Evolutionary conservation across 2,888 invertebrate genomes (phyloP).

Genomic region (Azorinus chamasolen): DNA sequence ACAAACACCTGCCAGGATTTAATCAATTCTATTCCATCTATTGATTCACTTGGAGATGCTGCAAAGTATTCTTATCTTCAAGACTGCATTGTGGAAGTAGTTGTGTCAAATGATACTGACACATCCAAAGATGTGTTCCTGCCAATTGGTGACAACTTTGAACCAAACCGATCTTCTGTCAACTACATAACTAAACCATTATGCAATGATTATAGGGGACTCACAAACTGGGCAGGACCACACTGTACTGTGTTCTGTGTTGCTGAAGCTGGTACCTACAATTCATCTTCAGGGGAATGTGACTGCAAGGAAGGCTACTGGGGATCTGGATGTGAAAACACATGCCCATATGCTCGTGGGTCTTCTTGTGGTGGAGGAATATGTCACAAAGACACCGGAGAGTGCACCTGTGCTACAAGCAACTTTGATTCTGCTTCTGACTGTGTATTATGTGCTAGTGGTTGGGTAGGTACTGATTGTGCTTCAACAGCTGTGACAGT

Average conservation of each 20-base stretch:
- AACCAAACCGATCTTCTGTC: constrained; percentile 30
- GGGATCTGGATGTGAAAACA: constrained; percentile 59
- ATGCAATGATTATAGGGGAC: constrained; percentile 21
- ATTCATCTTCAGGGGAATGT: constrained; percentile 44
- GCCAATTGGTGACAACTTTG: constrained; percentile 34
- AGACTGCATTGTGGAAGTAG: constrained; percentile 18
- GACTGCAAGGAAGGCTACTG: constrained; percentile 68
- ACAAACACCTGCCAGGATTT: constrained; percentile 17
- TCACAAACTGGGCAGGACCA: constrained; percentile 58
- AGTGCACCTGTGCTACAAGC: constrained; percentile 66
- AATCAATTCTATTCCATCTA: constrained; percentile 14
- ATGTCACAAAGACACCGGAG: constrained; percentile 60
- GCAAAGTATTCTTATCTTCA: constrained; percentile 15
- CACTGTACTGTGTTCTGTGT: constrained; percentile 59
- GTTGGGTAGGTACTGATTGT: constrained; percentile 75
- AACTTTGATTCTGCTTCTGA: constrained; percentile 50
- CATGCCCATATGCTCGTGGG: constrained; percentile 59
- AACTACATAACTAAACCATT: constrained; percentile 18
- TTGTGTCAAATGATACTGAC: constrained; percentile 4
- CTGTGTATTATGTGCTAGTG: constrained; percentile 65
- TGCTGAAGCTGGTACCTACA: constrained; percentile 44
- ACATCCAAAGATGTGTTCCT: constrained; percentile 16
- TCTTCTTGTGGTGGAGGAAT: constrained; percentile 68
- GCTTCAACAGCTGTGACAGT: constrained; percentile 44
- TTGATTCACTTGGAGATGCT: constrained; percentile 3